Conservation (phyloP, 2,888 invertebrate species). For the Apamea epomidion region DNA sequence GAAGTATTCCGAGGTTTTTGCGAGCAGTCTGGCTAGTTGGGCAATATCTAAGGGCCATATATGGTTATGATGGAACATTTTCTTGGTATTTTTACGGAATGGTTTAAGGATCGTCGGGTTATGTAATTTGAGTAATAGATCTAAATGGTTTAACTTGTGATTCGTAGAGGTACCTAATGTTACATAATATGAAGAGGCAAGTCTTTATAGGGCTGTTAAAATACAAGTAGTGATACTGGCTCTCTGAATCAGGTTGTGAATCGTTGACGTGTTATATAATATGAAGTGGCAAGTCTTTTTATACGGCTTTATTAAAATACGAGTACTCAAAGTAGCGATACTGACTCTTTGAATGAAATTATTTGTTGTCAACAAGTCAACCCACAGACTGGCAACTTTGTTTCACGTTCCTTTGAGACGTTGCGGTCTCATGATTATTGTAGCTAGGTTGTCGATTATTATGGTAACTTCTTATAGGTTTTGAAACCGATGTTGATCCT, state of each 20-base stretch:
- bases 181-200: background rate
- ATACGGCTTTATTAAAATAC: background rate
- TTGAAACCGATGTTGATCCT: background rate
- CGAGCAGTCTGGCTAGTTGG: conserved; percentile 19
- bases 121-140: conserved; percentile 29
- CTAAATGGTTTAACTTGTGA: background rate
- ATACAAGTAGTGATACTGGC: background rate
- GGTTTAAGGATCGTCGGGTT: background rate
- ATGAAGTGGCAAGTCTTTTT: background rate
- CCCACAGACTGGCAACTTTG: background rate
- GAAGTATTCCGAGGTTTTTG: conserved; percentile 63
- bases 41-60: conserved; percentile 35
- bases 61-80: conserved; percentile 38
- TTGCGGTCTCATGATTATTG: background rate
- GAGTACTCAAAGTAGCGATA: background rate
- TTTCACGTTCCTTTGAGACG: conserved; percentile 2
- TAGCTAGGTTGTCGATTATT: background rate
- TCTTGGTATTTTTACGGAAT: conserved; percentile 37
- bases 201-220: background rate
- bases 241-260: background rate
- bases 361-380: background rate
- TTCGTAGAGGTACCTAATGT: background rate
- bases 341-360: background rate
- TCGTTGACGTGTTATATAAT: background rate
- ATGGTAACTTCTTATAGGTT: background rate